Conservation (phyloP, 2,113 vertebrate species). For the Todiramphus saurophagus region DNA sequence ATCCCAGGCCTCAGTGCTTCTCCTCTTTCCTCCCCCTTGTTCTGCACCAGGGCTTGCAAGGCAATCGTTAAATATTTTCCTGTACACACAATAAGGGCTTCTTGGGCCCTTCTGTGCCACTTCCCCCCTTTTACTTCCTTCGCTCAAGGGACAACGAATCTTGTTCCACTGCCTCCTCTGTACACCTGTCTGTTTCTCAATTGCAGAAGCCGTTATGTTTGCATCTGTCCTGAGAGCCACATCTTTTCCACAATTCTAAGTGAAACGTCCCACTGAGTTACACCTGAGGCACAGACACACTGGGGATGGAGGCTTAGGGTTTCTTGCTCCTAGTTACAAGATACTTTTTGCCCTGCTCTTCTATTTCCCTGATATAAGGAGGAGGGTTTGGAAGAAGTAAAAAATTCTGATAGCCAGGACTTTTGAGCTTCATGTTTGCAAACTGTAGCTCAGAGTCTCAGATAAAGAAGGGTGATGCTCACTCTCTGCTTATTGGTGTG, state of each 20-base stretch:
- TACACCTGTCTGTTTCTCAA: neutral
- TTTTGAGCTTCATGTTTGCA: neutral
- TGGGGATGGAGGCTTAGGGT: neutral
- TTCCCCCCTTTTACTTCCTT: neutral
- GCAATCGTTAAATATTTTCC: neutral
- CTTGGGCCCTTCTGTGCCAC: neutral
- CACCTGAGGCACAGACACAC: neutral
- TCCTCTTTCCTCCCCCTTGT: neutral
- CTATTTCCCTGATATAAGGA: neutral
- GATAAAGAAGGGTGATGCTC: neutral
- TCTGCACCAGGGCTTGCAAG: neutral
- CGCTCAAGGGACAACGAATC: neutral
- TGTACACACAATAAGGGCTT: neutral
- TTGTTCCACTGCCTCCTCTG: neutral
- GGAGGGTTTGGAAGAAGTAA: neutral
- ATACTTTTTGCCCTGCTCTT: neutral
- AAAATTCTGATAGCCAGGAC: neutral
- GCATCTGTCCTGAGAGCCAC: neutral
- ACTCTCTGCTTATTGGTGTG: slow-evolving; percentile 72
- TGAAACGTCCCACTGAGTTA: neutral
- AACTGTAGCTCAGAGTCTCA: neutral
- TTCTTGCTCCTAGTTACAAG: neutral
- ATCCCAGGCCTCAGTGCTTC: neutral
- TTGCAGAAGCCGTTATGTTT: neutral
- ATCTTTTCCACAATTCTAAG: neutral